A percentile compares a stretch with the other conserved stretches of the same genome.
Evolutionary conservation across 2,797 vertebrate genomes (phyloP).

Genomic region (Tokudaia tokunoshimensis): DNA sequence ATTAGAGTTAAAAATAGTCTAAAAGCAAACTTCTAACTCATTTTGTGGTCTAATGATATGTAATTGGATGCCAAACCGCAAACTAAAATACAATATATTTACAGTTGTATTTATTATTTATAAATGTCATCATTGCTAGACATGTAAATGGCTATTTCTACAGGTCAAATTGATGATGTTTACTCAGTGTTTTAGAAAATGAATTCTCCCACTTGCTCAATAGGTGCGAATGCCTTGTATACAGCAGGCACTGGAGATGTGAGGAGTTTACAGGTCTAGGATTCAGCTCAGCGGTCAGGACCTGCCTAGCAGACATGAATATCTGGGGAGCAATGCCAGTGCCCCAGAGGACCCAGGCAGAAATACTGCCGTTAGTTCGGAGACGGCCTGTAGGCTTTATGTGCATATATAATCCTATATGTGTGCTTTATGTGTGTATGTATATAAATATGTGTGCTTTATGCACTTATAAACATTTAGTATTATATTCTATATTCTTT

Average conservation of each 20-base stretch:
- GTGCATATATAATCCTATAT: too few species aligned
- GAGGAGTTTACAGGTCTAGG: not conserved
- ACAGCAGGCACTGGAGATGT: not conserved
- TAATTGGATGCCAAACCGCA: not conserved
- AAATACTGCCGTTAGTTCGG: too few species aligned
- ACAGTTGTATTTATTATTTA: not conserved
- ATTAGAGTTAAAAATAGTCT: not conserved
- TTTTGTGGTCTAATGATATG: not conserved
- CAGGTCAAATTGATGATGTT: not conserved
- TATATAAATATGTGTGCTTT: not conserved
- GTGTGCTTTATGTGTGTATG: not conserved
- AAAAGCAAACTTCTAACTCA: not conserved
- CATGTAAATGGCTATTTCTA: not conserved
- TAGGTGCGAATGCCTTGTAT: not conserved
- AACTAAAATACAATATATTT: constrained; percentile 32
- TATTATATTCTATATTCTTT: not conserved
- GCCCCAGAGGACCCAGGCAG: not conserved
- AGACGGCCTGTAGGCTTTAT: not conserved
- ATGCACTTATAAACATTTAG: not conserved
- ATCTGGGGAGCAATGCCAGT: too few species aligned
- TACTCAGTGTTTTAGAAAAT: constrained; percentile 29
- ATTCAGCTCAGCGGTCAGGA: not conserved
- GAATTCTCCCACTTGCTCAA: not conserved
- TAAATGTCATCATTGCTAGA: not conserved
- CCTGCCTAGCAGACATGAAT: not conserved